Percentiles rank a stretch among this genome's conserved stretches.
Conservation (phyloP, 2,797 vertebrate genomes). For the Varecia variegata region DNA sequence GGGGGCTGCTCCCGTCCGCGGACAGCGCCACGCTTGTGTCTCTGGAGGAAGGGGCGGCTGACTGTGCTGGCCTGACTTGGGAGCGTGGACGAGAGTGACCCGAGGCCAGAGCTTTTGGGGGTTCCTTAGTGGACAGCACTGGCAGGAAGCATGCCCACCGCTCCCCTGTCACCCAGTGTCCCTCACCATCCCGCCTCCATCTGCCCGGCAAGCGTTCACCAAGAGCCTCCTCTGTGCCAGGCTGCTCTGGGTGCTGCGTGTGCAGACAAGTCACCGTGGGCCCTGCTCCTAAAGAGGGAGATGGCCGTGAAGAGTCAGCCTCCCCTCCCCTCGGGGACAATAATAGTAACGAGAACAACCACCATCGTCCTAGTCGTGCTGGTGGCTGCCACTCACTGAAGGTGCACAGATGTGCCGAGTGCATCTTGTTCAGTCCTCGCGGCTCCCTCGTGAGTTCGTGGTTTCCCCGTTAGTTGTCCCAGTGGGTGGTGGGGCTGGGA, state of each 20-base stretch:
- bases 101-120: background rate
- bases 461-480: background rate
- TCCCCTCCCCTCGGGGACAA: background rate
- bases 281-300: background rate
- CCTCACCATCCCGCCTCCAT: background rate
- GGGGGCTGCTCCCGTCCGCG: background rate
- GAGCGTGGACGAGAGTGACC: background rate
- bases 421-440: background rate
- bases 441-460: fast-evolving
- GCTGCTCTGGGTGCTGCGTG: fast-evolving
- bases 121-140: background rate
- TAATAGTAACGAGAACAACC: background rate
- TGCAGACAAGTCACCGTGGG: background rate
- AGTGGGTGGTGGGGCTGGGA: background rate
- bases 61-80: background rate
- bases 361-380: fast-evolving
- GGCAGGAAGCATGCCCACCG: too few relatives aligned
- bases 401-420: background rate
- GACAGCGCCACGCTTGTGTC: background rate
- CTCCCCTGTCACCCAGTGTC: background rate
- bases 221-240: background rate
- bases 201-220: background rate
- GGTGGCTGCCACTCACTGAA: fast-evolving
- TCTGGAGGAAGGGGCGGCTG: background rate
- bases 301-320: background rate